Percentiles rank a stretch among this genome's conserved stretches.
Evolutionary conservation across 2,113 vertebrate species (phyloP).

Genomic region (Microtus pennsylvanicus): DNA sequence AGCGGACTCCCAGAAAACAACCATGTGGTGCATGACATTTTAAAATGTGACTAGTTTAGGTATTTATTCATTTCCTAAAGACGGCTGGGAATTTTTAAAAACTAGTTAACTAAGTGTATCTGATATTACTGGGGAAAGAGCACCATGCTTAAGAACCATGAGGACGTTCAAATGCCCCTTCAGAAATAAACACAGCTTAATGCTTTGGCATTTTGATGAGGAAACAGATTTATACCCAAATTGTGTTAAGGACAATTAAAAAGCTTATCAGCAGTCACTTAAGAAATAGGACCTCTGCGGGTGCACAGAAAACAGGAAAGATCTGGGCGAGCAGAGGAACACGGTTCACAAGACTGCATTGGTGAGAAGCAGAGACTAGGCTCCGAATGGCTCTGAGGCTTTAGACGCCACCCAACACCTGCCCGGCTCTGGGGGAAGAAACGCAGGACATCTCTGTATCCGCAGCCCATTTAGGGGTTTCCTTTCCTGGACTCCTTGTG

Average conservation of each 20-base stretch:
- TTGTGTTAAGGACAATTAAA: slow-evolving; percentile 20
- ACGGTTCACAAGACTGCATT: neutral
- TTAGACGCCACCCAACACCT: neutral
- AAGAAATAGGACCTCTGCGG: neutral
- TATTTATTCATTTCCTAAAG: slow-evolving; percentile 31
- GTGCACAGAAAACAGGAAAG: neutral
- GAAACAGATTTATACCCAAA: neutral
- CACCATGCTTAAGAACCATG: neutral
- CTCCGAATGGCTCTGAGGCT: neutral
- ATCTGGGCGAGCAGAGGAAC: neutral
- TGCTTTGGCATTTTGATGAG: slow-evolving; percentile 19
- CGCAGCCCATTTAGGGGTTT: neutral
- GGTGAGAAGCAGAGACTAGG: neutral
- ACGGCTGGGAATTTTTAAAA: neutral
- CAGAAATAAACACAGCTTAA: neutral
- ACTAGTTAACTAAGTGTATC: neutral
- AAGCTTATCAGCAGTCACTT: neutral
- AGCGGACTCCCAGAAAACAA: neutral
- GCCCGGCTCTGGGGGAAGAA: neutral
- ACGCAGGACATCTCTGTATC: neutral
- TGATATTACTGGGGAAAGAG: neutral
- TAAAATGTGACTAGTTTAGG: neutral
- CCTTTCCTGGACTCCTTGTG: neutral
- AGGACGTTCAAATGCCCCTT: neutral
- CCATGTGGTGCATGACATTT: neutral